Evolutionary conservation across 2,113 vertebrate genomes (phyloP).

Genomic region (Acanthisitta chloris): DNA sequence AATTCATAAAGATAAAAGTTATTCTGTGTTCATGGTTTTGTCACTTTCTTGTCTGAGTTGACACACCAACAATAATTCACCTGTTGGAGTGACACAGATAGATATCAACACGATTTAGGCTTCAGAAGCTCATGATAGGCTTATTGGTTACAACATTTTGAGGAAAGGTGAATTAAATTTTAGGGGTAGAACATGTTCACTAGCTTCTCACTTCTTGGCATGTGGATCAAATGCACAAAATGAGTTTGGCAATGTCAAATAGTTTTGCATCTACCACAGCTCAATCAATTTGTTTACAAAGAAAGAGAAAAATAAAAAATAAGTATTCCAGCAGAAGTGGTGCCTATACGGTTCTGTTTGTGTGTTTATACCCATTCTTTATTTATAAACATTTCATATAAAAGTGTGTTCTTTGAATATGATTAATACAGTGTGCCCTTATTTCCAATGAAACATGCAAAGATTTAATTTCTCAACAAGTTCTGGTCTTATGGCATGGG

Average conservation of each 20-base stretch:
- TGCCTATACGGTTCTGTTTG: neutral
- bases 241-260: neutral
- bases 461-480: neutral
- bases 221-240: neutral
- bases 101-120: neutral
- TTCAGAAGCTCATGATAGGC: neutral
- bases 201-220: neutral
- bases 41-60: neutral
- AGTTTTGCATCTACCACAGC: neutral
- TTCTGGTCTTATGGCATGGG: fast-evolving
- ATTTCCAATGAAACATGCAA: neutral
- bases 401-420: neutral
- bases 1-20: neutral
- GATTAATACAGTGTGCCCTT: fast-evolving
- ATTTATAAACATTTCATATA: neutral
- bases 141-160: neutral
- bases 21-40: neutral
- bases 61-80: neutral
- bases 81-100: neutral
- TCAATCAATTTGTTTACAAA: neutral
- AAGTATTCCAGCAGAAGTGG: neutral
- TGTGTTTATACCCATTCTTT: neutral
- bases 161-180: neutral
- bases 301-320: neutral
- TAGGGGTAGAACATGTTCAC: neutral